phyloP scores from a whole-genome alignment of 2,888 invertebrate genomes.

The Drosophila anomelani region DNA sequence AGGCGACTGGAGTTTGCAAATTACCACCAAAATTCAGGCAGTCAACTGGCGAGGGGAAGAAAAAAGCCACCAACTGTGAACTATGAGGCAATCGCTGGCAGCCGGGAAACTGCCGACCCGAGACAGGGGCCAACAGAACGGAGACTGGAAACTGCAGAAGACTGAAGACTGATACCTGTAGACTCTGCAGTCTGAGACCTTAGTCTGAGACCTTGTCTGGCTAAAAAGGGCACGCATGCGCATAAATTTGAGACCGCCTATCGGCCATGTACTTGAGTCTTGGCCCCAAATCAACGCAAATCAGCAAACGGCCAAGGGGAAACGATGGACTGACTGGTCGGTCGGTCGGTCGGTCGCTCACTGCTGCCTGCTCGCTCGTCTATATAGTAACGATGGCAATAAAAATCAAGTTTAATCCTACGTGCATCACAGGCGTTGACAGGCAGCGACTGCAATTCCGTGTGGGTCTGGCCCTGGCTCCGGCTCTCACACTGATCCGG shows the following conservation, averaged over 20 bases:
- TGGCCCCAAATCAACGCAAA: slow-evolving; percentile 66
- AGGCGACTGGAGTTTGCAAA: slow-evolving; percentile 35
- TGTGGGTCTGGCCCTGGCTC: slow-evolving; percentile 53
- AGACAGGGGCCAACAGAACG: slow-evolving; percentile 1
- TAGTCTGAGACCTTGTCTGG: slow-evolving; percentile 36
- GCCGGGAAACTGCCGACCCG: slow-evolving; percentile 32
- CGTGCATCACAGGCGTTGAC: slow-evolving; percentile 76
- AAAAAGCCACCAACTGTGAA: slow-evolving; percentile 37
- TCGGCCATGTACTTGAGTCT: slow-evolving; percentile 61
- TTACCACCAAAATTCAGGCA: slow-evolving; percentile 40
- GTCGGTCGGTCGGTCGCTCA: slow-evolving; percentile 29
- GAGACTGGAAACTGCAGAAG: slow-evolving; percentile 10
- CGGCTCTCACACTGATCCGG: slow-evolving; percentile 13
- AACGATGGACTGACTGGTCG: slow-evolving; percentile 25
- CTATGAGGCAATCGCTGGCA: slow-evolving; percentile 38
- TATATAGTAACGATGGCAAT: slow-evolving; percentile 73
- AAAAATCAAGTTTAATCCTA: slow-evolving; percentile 80
- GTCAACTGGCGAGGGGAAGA: neutral
- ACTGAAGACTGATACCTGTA: slow-evolving; percentile 22
- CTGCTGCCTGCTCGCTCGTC: slow-evolving; percentile 55
- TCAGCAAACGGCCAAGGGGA: slow-evolving; percentile 51
- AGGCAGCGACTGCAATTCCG: slow-evolving; percentile 56
- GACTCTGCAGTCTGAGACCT: slow-evolving; percentile 15
- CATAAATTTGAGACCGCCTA: slow-evolving; percentile 65
- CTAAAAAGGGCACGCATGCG: slow-evolving; percentile 64